phyloP scores from a whole-genome alignment of 1,140 invertebrate genomes.

The Acromyrmex heyeri region DNA sequence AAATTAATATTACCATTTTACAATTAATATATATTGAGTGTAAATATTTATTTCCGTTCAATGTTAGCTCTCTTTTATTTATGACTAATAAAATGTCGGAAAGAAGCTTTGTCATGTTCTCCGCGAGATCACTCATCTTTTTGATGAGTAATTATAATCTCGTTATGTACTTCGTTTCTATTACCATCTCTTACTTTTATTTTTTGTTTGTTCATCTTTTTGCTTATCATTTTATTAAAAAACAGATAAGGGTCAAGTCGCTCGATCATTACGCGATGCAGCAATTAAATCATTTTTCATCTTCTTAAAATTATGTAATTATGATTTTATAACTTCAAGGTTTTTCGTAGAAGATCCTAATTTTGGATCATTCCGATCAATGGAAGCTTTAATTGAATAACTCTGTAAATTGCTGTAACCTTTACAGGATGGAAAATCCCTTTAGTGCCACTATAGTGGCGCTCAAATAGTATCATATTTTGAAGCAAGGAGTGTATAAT shows the following conservation, averaged over 20 bases:
- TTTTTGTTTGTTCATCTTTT: neutral
- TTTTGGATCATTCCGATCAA: neutral
- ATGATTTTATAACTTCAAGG: neutral
- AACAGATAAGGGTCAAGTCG: neutral
- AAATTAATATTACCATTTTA: neutral
- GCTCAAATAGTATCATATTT: no score
- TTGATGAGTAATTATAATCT: neutral
- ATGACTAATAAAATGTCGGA: neutral
- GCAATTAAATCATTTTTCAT: neutral
- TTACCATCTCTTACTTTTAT: neutral
- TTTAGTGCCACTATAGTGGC: no score
- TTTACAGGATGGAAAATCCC: no score
- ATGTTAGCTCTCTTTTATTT: neutral
- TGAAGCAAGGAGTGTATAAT: no score
- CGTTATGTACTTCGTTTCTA: neutral
- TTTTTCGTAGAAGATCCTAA: neutral
- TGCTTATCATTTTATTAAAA: neutral
- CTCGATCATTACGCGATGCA: neutral
- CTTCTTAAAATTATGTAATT: neutral
- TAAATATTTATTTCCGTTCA: conserved; percentile 16
- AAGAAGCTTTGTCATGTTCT: conserved; percentile 9
- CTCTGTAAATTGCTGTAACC: neutral
- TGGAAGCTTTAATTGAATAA: neutral
- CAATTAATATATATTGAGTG: neutral
- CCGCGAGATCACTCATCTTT: neutral